These are phyloP conservation scores for Sitobion miscanthi DNA, from an alignment of 1,140 invertebrate species.

Conservation along the genomic window DNA sequence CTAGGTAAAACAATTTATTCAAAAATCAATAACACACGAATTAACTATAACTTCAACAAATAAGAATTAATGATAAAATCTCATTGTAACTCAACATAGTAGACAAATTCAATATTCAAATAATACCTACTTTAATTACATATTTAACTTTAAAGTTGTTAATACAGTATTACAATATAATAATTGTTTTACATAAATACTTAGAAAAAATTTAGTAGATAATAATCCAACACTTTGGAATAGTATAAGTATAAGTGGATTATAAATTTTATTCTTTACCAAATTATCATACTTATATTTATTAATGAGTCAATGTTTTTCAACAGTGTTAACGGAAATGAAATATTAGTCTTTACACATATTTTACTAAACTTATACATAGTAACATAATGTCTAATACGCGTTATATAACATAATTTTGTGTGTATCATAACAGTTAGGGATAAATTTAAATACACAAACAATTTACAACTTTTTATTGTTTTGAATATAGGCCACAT, in stretches of 20 bases:
- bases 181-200: not conserved
- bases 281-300: not conserved
- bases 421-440: not conserved
- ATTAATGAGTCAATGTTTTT: not conserved
- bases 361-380: not conserved
- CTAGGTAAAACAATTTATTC: not conserved
- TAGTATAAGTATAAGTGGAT: not conserved
- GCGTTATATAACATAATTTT: not conserved
- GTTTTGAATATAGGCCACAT: not conserved
- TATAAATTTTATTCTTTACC: not conserved
- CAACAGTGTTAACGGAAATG: not conserved
- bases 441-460: not conserved
- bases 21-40: not conserved
- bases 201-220: not conserved
- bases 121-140: not conserved
- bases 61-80: not conserved
- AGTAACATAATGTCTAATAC: not conserved
- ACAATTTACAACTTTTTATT: not conserved
- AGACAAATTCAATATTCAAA: not conserved
- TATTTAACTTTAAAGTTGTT: not conserved
- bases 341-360: not conserved
- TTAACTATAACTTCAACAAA: too few relatives aligned
- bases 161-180: not conserved
- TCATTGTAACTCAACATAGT: not conserved
- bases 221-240: not conserved